Percentiles rank a stretch among this genome's conserved stretches.
phyloP scores from a whole-genome alignment of 2,113 vertebrate species.

The Coregonus clupeaformis region DNA sequence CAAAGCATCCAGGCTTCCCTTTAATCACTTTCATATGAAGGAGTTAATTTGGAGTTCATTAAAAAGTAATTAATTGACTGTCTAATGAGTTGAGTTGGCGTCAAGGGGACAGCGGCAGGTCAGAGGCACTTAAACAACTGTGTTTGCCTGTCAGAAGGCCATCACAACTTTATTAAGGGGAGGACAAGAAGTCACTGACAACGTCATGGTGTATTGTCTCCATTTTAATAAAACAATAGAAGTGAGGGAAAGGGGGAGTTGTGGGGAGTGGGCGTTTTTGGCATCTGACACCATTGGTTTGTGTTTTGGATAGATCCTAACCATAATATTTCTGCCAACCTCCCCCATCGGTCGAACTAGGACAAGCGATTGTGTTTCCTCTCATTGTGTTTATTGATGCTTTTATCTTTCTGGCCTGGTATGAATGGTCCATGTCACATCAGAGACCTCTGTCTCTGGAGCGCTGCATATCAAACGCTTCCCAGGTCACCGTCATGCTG shows the following conservation, averaged over 20 bases:
- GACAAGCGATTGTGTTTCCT: background rate
- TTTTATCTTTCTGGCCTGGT: background rate
- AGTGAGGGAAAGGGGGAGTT: background rate
- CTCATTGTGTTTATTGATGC: too few relatives aligned
- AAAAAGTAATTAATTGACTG: constrained; percentile 47
- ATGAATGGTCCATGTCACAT: background rate
- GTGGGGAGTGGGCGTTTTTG: background rate
- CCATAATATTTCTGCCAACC: too few relatives aligned
- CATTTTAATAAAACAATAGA: background rate
- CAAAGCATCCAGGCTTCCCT: background rate
- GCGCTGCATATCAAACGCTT: background rate
- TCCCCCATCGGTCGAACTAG: background rate
- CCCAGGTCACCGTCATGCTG: constrained; percentile 5
- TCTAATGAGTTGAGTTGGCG: constrained; percentile 27
- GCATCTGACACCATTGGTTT: constrained; percentile 1
- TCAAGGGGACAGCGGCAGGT: constrained; percentile 17
- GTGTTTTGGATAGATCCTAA: background rate
- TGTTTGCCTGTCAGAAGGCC: constrained; percentile 35
- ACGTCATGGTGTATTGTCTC: background rate
- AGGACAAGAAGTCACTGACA: constrained; percentile 4
- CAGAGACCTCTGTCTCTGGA: background rate
- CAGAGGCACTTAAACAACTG: constrained; percentile 24
- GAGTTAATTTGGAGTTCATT: constrained; percentile 54
- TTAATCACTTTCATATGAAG: constrained; percentile 47
- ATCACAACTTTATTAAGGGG: constrained; percentile 9